phyloP scores from a whole-genome alignment of 2,797 vertebrate genomes.

The Erithacus rubecula region DNA sequence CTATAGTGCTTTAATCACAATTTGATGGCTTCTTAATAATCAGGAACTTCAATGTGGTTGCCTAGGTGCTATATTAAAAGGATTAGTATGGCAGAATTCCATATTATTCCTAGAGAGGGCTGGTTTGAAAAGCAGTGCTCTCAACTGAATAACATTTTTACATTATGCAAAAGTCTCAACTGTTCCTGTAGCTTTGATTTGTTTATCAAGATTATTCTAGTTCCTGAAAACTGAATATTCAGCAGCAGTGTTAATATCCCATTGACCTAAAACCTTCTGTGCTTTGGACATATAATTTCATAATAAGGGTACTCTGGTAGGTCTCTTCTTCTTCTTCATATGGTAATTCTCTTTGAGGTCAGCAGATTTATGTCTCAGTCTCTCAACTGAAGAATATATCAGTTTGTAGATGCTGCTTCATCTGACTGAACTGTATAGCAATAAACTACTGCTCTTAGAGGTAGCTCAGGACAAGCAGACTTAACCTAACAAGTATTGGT shows the following conservation, averaged over 20 bases:
- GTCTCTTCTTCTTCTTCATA: not conserved
- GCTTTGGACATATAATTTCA: not conserved
- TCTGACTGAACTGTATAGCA: not conserved
- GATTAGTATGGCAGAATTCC: not conserved
- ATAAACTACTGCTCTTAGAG: not conserved
- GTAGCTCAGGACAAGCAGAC: not conserved
- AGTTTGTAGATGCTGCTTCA: not conserved
- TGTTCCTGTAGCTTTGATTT: not conserved
- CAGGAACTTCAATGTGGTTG: not conserved
- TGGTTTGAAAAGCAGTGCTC: not conserved
- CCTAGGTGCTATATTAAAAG: not conserved
- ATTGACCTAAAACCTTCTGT: not conserved
- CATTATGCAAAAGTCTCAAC: not conserved
- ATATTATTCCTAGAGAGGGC: not conserved
- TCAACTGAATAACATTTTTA: not conserved
- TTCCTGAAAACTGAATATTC: not conserved
- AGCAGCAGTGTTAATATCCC: not conserved
- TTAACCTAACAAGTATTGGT: not conserved
- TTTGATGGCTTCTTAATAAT: constrained; percentile 35
- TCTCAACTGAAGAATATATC: not conserved
- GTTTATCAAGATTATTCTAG: not conserved
- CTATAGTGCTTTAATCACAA: constrained; percentile 32
- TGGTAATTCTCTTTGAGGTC: not conserved
- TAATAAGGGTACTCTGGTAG: not conserved
- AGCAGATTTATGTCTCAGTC: not conserved